Evolutionary conservation across 2,888 invertebrate species (phyloP), one percentile per base, ranked within the genome.

Genomic region (Xanthostigma xanthostigma): DNA sequence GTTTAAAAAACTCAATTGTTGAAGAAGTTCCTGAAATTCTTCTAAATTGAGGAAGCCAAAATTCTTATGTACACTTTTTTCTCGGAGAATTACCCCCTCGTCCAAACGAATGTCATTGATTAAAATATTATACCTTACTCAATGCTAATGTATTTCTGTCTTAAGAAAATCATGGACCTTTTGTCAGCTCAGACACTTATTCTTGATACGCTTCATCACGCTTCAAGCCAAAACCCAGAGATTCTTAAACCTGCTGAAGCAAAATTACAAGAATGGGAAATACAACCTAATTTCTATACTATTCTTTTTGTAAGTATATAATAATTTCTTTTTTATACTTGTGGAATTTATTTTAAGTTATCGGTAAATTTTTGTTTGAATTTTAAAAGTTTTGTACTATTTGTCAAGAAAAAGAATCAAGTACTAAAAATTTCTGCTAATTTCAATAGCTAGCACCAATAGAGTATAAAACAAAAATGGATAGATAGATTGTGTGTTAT

Each of bases 221-320:
- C 92, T 34, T 81, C 88, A 50, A 91, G 87, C 68, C 90, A 91
- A 65, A 80, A 89, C 67, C 77, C 87, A 11, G 80, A 79, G 55
- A 71, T 89, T 40, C 71, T 94, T 48, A 92, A 91, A 66, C 84
- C 87, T 40, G 93, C 94, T 34, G 93, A 92, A 66, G 78, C 81
- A 55, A 88, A 87, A 61, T 73, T 95, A 17, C 76, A 78, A 57
- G 81, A 85, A 72, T 93, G 93, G 91, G 93, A 94, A 70, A 81
- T 77, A 33, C 83, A 90, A 63, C 81, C 86, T 35, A 93, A 93
- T 35, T 95, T 91, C 68, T 91, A 93, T 66, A 81, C 84, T 49
- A 79, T 85, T 17, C 69, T 95, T 54, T 72, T 86, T 67, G 88
- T 89, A 69, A 75, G 74, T 68, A 49, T 17, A 34, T 27, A 27